phyloP scores from a whole-genome alignment of 2,113 vertebrate genomes.

The Ranitomeya variabilis region DNA sequence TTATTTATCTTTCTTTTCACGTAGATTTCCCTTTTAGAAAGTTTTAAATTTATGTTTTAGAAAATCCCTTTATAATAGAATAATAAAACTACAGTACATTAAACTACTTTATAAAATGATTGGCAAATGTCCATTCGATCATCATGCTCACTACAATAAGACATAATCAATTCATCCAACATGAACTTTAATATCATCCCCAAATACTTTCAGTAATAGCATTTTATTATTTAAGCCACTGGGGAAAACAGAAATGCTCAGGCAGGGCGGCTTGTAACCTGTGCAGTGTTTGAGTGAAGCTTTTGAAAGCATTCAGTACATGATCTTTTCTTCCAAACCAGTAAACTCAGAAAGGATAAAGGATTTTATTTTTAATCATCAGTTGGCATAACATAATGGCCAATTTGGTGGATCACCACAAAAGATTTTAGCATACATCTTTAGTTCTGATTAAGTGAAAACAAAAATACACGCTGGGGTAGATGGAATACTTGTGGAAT shows the following conservation, averaged over 20 bases:
- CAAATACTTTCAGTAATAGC: conserved; percentile 20
- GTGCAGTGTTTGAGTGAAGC: not conserved
- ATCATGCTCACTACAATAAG: not conserved
- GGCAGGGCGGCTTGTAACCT: conserved; percentile 37
- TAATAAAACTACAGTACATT: not conserved
- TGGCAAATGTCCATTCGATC: not conserved
- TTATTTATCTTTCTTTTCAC: too few relatives aligned
- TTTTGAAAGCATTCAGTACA: conserved; percentile 39
- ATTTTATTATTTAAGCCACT: conserved; percentile 16
- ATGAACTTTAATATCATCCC: conserved; percentile 9
- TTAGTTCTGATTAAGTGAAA: conserved; percentile 66
- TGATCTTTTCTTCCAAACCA: conserved; percentile 47
- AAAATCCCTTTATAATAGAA: not conserved
- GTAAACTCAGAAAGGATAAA: conserved; percentile 54
- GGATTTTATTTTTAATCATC: conserved; percentile 62
- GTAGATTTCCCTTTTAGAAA: too few relatives aligned
- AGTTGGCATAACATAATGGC: conserved; percentile 58
- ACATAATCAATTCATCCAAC: not conserved
- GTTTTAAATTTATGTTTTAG: too few relatives aligned
- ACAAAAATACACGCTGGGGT: conserved; percentile 66
- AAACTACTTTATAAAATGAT: not conserved
- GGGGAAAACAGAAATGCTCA: not conserved
- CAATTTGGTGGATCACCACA: conserved; percentile 55
- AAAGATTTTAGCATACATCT: conserved; percentile 63
- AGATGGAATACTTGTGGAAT: conserved; percentile 73